Conservation (phyloP, 2,888 invertebrate species). For the Athalia rosae region DNA sequence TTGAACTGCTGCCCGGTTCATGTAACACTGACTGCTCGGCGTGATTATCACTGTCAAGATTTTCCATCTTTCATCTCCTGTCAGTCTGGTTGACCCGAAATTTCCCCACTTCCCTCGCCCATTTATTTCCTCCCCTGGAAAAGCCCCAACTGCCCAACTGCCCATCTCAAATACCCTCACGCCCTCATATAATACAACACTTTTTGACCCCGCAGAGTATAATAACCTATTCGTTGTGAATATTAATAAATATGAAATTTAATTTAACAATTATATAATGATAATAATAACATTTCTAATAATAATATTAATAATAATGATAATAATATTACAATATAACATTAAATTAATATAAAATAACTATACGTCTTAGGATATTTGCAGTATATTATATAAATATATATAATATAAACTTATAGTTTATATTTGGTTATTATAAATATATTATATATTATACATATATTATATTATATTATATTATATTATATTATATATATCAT, state of each 20-base stretch:
- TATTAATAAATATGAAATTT: neutral
- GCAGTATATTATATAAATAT: slow-evolving; percentile 33
- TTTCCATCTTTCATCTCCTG: slow-evolving; percentile 54
- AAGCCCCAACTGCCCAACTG: neutral
- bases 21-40: too few relatives aligned
- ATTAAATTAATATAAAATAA: slow-evolving; percentile 60
- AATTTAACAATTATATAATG: neutral
- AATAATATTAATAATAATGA: slow-evolving; percentile 45
- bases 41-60: slow-evolving; percentile 62
- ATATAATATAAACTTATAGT: slow-evolving; percentile 51
- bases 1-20: too few relatives aligned
- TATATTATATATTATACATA: slow-evolving; percentile 19
- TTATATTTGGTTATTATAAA: slow-evolving; percentile 58
- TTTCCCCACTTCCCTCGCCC: slow-evolving; percentile 12
- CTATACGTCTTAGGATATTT: slow-evolving; percentile 51
- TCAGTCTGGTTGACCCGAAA: neutral
- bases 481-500: slow-evolving; percentile 55
- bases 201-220: slow-evolving; percentile 29
- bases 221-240: slow-evolving; percentile 67
- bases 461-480: slow-evolving; percentile 8
- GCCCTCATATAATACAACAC: neutral
- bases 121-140: neutral
- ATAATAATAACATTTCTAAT: neutral
- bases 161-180: neutral
- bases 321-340: slow-evolving; percentile 51